A percentile compares a stretch with the other conserved stretches of the same genome.
Evolutionary conservation across 1,140 invertebrate genomes (phyloP).

Genomic region (Pararge aegeria): DNA sequence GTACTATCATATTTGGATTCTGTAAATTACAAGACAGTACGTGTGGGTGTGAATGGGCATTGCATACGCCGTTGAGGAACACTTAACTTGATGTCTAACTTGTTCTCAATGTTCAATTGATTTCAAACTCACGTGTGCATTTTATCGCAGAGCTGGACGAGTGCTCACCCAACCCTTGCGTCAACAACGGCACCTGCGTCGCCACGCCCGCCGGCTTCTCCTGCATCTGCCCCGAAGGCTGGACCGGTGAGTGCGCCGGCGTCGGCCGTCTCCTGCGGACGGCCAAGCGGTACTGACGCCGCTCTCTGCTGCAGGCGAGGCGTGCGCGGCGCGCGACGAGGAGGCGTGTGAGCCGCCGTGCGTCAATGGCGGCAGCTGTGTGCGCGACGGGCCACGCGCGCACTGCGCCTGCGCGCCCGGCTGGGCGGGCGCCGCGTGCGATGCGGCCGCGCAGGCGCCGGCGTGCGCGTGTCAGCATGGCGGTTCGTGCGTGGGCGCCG

Average conservation of each 20-base stretch:
- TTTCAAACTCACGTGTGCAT: no score
- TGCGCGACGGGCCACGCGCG: conserved; percentile 49
- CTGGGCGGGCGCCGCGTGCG: conserved; percentile 59
- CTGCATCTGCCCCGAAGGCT: conserved; percentile 90
- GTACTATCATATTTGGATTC: no score
- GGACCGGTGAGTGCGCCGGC: conserved; percentile 80
- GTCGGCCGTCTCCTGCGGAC: neutral
- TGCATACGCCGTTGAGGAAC: no score
- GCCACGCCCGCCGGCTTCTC: conserved; percentile 88
- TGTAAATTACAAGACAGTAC: no score
- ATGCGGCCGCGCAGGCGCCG: conserved; percentile 78
- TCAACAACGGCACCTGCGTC: conserved; percentile 90
- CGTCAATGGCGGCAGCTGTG: conserved; percentile 93
- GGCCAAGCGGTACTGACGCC: neutral
- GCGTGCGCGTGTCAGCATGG: conserved; percentile 42
- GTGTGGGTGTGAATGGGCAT: no score
- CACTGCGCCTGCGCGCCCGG: conserved; percentile 81
- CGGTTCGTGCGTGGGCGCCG: conserved; percentile 38
- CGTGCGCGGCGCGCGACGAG: conserved; percentile 44
- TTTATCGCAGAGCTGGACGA: conserved; percentile 86
- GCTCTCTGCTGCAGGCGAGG: conserved; percentile 41
- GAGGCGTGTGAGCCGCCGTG: conserved; percentile 91
- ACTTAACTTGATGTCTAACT: no score
- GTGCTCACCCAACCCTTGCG: conserved; percentile 90
- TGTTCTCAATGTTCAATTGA: no score